A percentile compares a stretch with the other conserved stretches of the same genome.
Conservation (phyloP, 2,113 vertebrate species). For the Paracanthobrama guichenoti region DNA sequence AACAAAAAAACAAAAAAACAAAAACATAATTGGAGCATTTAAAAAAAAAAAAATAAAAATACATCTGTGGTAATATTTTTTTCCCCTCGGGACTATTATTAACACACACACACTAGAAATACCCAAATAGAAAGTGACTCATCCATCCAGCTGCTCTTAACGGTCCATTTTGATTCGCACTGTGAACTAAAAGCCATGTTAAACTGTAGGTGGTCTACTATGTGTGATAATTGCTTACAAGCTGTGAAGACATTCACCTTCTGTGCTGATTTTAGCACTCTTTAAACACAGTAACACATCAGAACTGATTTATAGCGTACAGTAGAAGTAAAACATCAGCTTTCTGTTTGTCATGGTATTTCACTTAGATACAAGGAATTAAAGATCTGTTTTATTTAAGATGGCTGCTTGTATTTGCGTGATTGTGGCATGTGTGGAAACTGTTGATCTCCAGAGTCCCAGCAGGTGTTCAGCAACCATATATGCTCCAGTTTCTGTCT, state of each 20-base stretch:
- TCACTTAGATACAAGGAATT: not conserved
- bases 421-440: not conserved
- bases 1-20: too few relatives aligned
- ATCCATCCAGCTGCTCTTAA: slow-evolving; percentile 8
- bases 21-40: too few relatives aligned
- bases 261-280: not conserved
- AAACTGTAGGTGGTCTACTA: slow-evolving; percentile 29
- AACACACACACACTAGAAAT: not conserved
- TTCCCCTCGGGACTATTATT: too few relatives aligned
- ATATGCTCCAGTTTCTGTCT: not conserved
- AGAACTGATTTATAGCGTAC: not conserved
- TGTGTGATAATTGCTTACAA: slow-evolving; percentile 26
- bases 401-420: slow-evolving; percentile 2
- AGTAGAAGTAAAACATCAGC: not conserved
- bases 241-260: slow-evolving; percentile 21
- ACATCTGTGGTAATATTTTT: too few relatives aligned
- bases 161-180: not conserved
- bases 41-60: too few relatives aligned
- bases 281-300: slow-evolving; percentile 16
- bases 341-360: not conserved
- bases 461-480: not conserved
- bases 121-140: not conserved
- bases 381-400: not conserved
- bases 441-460: not conserved
- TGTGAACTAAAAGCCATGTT: not conserved